A percentile compares a stretch with the other conserved stretches of the same genome.
Evolutionary conservation across 1,140 invertebrate species (phyloP).

Genomic region (Idris sp.): DNA sequence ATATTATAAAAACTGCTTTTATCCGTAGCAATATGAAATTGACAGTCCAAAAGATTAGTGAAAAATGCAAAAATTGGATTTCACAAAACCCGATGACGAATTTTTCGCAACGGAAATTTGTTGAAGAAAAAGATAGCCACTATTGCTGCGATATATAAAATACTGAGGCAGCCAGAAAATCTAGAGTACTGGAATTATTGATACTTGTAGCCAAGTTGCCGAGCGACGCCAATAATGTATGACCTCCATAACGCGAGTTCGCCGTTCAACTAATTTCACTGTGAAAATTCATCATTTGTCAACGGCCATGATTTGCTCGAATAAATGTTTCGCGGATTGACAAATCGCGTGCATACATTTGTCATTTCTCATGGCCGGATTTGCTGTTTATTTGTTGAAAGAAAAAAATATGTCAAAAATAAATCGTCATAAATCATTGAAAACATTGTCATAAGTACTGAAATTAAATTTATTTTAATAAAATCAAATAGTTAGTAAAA

Average conservation of each 20-base stretch:
- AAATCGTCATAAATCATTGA: too few relatives aligned
- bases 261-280: slow-evolving; percentile 45
- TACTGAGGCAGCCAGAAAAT: slow-evolving; percentile 36
- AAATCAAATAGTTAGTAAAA: too few relatives aligned
- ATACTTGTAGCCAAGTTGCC: slow-evolving; percentile 45
- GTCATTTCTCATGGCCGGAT: not conserved
- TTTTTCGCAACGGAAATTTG: slow-evolving; percentile 46
- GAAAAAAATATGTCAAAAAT: not conserved
- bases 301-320: slow-evolving; percentile 12
- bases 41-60: slow-evolving; percentile 7
- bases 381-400: not conserved
- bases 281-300: slow-evolving; percentile 56
- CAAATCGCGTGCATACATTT: slow-evolving; percentile 13
- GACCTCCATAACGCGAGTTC: slow-evolving; percentile 17
- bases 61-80: slow-evolving; percentile 46
- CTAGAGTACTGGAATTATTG: slow-evolving; percentile 38
- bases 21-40: slow-evolving; percentile 16
- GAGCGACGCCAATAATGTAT: slow-evolving; percentile 21
- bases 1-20: too few relatives aligned
- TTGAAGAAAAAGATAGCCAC: slow-evolving; percentile 29
- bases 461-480: not conserved
- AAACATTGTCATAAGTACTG: too few relatives aligned
- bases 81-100: slow-evolving; percentile 31
- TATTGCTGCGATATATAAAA: slow-evolving; percentile 47
- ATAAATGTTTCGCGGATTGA: slow-evolving; percentile 31